Evolutionary conservation across 2,888 invertebrate species (phyloP), one percentile per base, ranked within the genome.

Genomic region (Lomographa bimaculata): DNA sequence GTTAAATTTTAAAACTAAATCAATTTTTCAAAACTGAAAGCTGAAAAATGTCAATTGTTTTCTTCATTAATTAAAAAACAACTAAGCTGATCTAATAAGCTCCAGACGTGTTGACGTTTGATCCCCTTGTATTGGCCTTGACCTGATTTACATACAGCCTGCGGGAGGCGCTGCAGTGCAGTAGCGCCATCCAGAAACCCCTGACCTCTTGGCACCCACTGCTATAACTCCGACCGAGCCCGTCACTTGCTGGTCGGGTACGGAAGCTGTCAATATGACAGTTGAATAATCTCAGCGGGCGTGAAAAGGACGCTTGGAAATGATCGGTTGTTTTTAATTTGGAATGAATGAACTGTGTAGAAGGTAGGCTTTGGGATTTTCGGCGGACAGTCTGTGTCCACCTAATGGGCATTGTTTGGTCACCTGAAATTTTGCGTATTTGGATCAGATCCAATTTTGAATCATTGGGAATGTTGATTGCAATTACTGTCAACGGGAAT

Each of bases 111-210:
- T 46, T 59, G 65, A 64, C n/a, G n/a, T 67, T 58, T 49, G 28
- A 54, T 50, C 46, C 54, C 55, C 37, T 44, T 60, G 28, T 16
- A 26, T 32, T 51, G 68, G 65, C 75, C 78, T 77, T 74, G 77
- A 63, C 67, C 65, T 27, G 50, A 68, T 64, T 72, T 72, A 64
- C 61, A 64, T 66, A 60, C 60, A 64, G 64, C 63, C 68, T 66
- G 66, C 67, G 73, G 67, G 71, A 64, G 64, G 57, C 58, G 65
- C 61, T 75, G 72, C 76, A 70, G 64, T 73, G 66, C 69, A 48
- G 56, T 56, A 54, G 29, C 59, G 42, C 30, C 58, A 47, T 35
- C 75, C 58, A 58, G 30, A 46, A 46, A 43, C 57, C 20, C 43
- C 25, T 55, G 71, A 61, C 48, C 70, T 38, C 48, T 54, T 38